Evolutionary conservation across 1,140 invertebrate species (phyloP).

Genomic region (Drosophila repleta): DNA sequence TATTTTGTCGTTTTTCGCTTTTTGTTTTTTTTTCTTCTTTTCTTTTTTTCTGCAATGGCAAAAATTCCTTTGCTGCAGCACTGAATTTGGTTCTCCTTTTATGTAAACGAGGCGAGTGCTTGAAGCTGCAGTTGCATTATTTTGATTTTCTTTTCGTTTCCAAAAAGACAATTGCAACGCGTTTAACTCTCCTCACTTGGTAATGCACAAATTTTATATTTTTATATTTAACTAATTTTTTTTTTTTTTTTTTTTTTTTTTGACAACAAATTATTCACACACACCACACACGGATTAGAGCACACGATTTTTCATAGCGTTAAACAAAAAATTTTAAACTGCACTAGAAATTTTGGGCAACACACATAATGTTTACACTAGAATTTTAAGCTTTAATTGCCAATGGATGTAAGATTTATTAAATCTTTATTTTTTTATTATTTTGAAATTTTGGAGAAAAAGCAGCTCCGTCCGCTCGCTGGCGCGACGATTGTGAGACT

Average conservation of each 20-base stretch:
- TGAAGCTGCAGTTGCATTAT: constrained; percentile 30
- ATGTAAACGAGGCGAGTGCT: constrained; percentile 48
- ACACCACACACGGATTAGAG: constrained; percentile 6
- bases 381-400: constrained; percentile 45
- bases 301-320: constrained; percentile 18
- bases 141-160: constrained; percentile 22
- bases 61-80: constrained; percentile 60
- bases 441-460: constrained; percentile 12
- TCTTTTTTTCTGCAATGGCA: constrained; percentile 39
- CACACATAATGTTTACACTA: constrained; percentile 66
- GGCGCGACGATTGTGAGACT: constrained; percentile 69
- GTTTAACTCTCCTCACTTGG: constrained; percentile 13
- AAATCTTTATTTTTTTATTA: constrained; percentile 8
- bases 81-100: constrained; percentile 35
- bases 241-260: not conserved
- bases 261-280: constrained; percentile 14
- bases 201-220: constrained; percentile 10
- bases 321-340: constrained; percentile 33
- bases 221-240: no score
- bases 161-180: constrained; percentile 5
- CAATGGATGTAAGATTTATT: constrained; percentile 28
- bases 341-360: constrained; percentile 52
- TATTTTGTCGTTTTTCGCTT: constrained; percentile 20
- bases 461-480: constrained; percentile 63
- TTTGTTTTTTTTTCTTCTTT: constrained; percentile 15